Evolutionary conservation across 1,140 invertebrate genomes (phyloP).

Genomic region (Kradibia gibbosae): DNA sequence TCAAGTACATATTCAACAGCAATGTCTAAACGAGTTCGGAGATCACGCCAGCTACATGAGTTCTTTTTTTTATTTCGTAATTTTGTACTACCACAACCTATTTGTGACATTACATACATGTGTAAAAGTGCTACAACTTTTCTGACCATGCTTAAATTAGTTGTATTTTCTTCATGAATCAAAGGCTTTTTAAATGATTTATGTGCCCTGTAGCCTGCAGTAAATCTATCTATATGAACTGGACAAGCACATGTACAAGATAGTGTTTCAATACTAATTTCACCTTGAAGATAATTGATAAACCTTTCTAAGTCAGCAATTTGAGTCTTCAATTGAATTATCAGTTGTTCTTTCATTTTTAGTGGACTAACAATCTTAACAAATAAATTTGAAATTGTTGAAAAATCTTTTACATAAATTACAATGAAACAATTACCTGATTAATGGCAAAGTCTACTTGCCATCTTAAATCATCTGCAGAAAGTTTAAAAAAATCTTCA

Average conservation of each 20-base stretch:
- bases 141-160: slow-evolving; percentile 82
- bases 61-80: slow-evolving; percentile 91
- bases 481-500: slow-evolving; percentile 81
- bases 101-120: slow-evolving; percentile 92
- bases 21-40: slow-evolving; percentile 93
- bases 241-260: slow-evolving; percentile 79
- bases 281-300: slow-evolving; percentile 95
- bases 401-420: not conserved
- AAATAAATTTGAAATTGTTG: slow-evolving; percentile 31
- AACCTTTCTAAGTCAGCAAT: slow-evolving; percentile 97
- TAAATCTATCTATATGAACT: slow-evolving; percentile 71
- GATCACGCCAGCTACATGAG: slow-evolving; percentile 79
- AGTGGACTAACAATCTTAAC: slow-evolving; percentile 92
- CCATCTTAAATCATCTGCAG: slow-evolving; percentile 84
- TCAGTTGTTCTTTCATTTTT: slow-evolving; percentile 96
- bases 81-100: slow-evolving; percentile 84
- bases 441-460: slow-evolving; percentile 85
- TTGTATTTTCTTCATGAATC: slow-evolving; percentile 65
- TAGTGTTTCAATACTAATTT: slow-evolving; percentile 71
- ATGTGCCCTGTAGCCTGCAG: slow-evolving; percentile 55
- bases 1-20: slow-evolving; percentile 87
- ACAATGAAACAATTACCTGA: slow-evolving; percentile 72
- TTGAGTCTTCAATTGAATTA: slow-evolving; percentile 96
- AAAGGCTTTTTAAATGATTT: slow-evolving; percentile 60
- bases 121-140: slow-evolving; percentile 90